Evolutionary conservation across 2,888 invertebrate genomes (phyloP).

Genomic region (Stomorhina lunata): DNA sequence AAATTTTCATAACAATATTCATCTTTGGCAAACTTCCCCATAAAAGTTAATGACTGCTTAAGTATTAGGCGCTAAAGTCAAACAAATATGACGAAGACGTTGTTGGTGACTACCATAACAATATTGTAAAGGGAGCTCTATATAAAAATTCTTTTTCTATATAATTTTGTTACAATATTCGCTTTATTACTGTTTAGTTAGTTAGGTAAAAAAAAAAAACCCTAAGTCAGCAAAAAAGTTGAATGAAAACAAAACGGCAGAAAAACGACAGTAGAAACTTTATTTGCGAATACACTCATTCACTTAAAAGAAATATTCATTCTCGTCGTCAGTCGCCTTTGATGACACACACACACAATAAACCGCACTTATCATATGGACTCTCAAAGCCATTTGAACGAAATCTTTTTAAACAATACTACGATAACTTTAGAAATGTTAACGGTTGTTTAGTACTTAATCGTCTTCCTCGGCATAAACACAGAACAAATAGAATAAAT

Average conservation of each 20-base stretch:
- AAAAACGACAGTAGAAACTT: not conserved
- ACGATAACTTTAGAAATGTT: constrained; percentile 50
- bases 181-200: not conserved
- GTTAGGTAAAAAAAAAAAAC: not conserved
- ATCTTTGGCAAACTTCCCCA: constrained; percentile 18
- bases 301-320: constrained; percentile 14
- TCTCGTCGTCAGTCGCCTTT: not conserved
- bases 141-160: not conserved
- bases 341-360: not conserved
- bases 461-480: constrained; percentile 60
- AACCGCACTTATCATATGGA: not conserved
- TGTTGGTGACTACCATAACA: constrained; percentile 26
- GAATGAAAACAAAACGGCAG: not conserved
- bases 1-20: not conserved
- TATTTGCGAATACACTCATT: constrained; percentile 33
- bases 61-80: constrained; percentile 53
- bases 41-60: constrained; percentile 31
- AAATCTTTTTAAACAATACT: constrained; percentile 52
- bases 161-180: constrained; percentile 40
- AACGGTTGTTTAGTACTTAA: constrained; percentile 64
- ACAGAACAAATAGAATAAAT: not conserved
- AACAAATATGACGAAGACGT: constrained; percentile 5
- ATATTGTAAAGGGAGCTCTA: constrained; percentile 27
- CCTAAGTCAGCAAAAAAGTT: constrained; percentile 6
- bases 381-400: not conserved